Evolutionary conservation across 2,888 invertebrate genomes (phyloP), one percentile per base, ranked within the genome.

Genomic region (Diarsia mendica): DNA sequence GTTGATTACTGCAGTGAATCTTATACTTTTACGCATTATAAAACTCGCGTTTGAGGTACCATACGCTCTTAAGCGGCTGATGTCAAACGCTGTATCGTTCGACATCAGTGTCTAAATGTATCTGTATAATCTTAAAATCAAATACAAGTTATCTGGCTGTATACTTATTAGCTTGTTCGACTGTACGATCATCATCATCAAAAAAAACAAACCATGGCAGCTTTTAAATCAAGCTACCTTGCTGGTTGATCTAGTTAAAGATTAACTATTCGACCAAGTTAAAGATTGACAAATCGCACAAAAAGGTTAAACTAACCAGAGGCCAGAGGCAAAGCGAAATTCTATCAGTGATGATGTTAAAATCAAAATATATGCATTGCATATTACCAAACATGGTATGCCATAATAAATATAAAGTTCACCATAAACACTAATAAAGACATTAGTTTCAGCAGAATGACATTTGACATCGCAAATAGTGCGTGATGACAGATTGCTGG

Each of bases 401-500:
- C 28, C 28, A 28, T 28, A 28, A 6, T 6, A n/a, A 33, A 18
- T 23, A 23, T 13, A 20, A 28, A 28, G 18, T 13, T 53, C n/a
- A 46, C 44, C n/a, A 53, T 44, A 18, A 53, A 78, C n/a, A 49
- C 20, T 67, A 67, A 75, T 46, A 67, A 63, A 76, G 77, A 64
- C 49, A 63, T 72, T 13, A 13, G 60, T 67, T 72, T 60, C 28
- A 70, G 55, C 11, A 11, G 46, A 72, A 49, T 53, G 49, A 60
- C 63, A 60, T 60, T 55, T 55, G 69, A 51, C 72, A 49, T 48
- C 69, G 71, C 61, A 81, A 83, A 61, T 70, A 84, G 77, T 81
- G 82, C 84, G 55, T 83, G 82, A 48, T 80, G 82, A 84, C 72
- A 72, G 72, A 84, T 61, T 58, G 63, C 18, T 20, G 55, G 73